Evolutionary conservation across 1,140 invertebrate species (phyloP), one percentile per base, ranked within the genome.

Genomic region (Drosophila kepulauana): DNA sequence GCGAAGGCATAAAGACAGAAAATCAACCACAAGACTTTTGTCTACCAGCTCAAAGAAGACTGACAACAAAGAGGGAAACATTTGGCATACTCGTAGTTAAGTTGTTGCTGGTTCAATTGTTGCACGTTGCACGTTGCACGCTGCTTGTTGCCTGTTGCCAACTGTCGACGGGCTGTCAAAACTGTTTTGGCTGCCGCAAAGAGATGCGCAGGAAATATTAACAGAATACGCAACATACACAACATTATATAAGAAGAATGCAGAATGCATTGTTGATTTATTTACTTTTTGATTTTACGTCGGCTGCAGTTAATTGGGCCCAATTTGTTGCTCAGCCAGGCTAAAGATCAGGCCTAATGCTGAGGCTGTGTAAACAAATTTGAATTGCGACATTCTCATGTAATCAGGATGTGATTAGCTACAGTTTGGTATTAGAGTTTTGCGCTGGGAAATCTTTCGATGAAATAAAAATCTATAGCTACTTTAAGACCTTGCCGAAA

Each of bases 1-100:
- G 10, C 41, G 68, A 69, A 75, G 58, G 52, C 58, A 87, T 49
- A 76, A 81, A 85, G 79, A 79, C 72, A 74, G 78, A 75, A 86
- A 89, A 89, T 90, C 86, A 89, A 89, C 86, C 86, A 74, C 86
- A 89, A 43, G 3, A n/a, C 75, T 79, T 81, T 79, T 88, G 61
- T 78, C 43, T 5, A 25, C 6, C 7, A 10, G 10, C 41, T 54
- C 63, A 75, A 79, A 71, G 68, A 76, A 71, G 51, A 46, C 8
- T 15, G 33, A 38, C 35, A 8, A 38, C 7, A 38, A 35, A 54
- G 20, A 35, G 13, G 13, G n/a, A 30, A 54, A 54, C 35, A 38
- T 38, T 38, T 33, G n/a, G 30, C 57, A 70, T 70, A 70, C 45
- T 43, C 38, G 48, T 51, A 48, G n/a, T 46, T 59, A 28, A 64